Percentiles rank a stretch among this genome's conserved stretches.
Evolutionary conservation across 2,888 invertebrate species (phyloP).

Genomic region (Laspeyria flexula): DNA sequence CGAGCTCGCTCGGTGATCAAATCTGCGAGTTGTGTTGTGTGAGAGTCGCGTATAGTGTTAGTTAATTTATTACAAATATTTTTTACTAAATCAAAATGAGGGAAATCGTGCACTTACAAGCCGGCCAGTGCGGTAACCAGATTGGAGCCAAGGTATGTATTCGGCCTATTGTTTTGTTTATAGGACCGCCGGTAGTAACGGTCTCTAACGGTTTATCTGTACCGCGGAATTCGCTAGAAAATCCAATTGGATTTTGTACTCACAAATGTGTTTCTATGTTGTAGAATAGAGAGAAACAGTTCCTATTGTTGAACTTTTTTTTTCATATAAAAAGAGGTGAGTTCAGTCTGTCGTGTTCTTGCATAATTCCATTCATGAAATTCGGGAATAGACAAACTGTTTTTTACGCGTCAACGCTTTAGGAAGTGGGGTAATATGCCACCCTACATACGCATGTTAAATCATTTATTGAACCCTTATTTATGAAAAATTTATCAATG

Average conservation of each 20-base stretch:
- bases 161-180: constrained; percentile 17
- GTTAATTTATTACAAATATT: constrained; percentile 74
- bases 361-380: constrained; percentile 63
- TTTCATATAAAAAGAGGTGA: constrained; percentile 28
- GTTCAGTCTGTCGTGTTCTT: constrained; percentile 44
- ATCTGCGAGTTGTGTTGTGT: constrained; percentile 77
- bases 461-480: not conserved
- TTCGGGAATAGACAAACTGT: constrained; percentile 52
- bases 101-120: constrained; percentile 94
- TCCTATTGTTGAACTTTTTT: constrained; percentile 26
- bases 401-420: constrained; percentile 52
- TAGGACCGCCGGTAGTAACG: constrained; percentile 14
- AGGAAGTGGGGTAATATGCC: constrained; percentile 38
- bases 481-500: not conserved
- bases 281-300: constrained; percentile 6
- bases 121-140: constrained; percentile 94
- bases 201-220: constrained; percentile 30
- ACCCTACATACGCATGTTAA: constrained; percentile 36
- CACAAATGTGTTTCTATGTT: constrained; percentile 2
- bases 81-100: constrained; percentile 87
- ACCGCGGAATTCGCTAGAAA: constrained; percentile 23
- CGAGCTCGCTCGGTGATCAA: constrained; percentile 64
- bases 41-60: constrained; percentile 80
- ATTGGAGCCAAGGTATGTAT: constrained; percentile 88
- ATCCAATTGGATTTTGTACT: constrained; percentile 24